Evolutionary conservation across 2,797 vertebrate species (phyloP).

Genomic region (Silurus aristotelis): DNA sequence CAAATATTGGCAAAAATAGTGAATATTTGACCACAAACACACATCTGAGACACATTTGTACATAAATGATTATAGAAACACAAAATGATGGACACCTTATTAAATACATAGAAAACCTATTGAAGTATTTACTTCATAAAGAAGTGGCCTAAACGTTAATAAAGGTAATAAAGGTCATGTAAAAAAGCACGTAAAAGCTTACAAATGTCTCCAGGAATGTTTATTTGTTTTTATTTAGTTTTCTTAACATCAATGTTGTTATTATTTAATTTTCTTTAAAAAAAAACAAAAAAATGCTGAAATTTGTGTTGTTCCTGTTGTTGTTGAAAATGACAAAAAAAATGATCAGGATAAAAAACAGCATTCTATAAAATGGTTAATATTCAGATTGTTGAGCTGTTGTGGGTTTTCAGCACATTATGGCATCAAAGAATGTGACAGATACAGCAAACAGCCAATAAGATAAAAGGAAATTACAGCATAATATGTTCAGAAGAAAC

Average conservation of each 20-base stretch:
- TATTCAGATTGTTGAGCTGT: neutral
- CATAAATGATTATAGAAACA: neutral
- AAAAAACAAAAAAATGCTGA: no score
- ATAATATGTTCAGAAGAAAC: neutral
- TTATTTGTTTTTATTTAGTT: neutral
- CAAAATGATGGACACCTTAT: neutral
- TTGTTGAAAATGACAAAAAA: no score
- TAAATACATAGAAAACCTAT: neutral
- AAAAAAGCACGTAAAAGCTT: neutral
- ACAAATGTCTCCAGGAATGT: neutral
- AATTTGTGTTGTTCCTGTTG: neutral
- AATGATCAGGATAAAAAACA: neutral
- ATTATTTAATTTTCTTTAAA: no score
- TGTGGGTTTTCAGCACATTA: neutral
- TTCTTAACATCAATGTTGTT: no score
- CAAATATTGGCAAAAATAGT: neutral
- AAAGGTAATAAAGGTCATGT: neutral
- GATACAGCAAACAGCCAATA: neutral
- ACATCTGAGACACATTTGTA: neutral
- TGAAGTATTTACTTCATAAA: neutral
- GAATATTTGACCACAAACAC: neutral
- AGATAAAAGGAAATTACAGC: neutral
- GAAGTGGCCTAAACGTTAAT: neutral
- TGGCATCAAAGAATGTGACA: neutral
- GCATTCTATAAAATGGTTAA: neutral